Evolutionary conservation across 2,113 vertebrate genomes (phyloP).

Genomic region (Entomyzon cyanotis): DNA sequence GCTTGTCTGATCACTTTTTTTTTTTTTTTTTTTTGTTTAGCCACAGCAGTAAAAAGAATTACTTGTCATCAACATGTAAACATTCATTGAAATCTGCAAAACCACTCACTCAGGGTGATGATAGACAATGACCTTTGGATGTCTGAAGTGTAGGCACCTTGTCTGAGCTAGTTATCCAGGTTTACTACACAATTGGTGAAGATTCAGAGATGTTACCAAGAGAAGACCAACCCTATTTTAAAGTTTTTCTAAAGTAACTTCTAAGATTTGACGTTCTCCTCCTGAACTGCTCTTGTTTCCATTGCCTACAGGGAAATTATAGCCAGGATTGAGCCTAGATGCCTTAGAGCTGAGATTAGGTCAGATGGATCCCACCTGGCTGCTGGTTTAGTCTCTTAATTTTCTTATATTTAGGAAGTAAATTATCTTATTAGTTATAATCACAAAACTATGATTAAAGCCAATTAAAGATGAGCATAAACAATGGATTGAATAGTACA

Average conservation of each 20-base stretch:
- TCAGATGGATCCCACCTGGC: conserved; percentile 27
- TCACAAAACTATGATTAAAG: conserved; percentile 33
- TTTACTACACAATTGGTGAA: not conserved
- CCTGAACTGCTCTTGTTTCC: not conserved
- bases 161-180: not conserved
- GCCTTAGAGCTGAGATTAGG: not conserved
- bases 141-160: not conserved
- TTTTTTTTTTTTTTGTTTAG: not conserved
- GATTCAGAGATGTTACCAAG: not conserved
- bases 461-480: not conserved
- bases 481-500: not conserved
- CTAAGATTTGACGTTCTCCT: not conserved
- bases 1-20: not conserved
- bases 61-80: not conserved
- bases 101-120: rapidly evolving
- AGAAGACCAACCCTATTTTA: not conserved
- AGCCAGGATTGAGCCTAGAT: not conserved
- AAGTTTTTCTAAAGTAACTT: not conserved
- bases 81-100: not conserved
- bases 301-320: not conserved
- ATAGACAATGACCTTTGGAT: not conserved
- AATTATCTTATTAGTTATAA: conserved; percentile 39
- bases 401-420: not conserved
- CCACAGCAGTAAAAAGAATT: not conserved
- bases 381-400: not conserved